Evolutionary conservation across 1,140 invertebrate genomes (phyloP), one percentile per base, ranked within the genome.

Genomic region (Hestina assimilis): DNA sequence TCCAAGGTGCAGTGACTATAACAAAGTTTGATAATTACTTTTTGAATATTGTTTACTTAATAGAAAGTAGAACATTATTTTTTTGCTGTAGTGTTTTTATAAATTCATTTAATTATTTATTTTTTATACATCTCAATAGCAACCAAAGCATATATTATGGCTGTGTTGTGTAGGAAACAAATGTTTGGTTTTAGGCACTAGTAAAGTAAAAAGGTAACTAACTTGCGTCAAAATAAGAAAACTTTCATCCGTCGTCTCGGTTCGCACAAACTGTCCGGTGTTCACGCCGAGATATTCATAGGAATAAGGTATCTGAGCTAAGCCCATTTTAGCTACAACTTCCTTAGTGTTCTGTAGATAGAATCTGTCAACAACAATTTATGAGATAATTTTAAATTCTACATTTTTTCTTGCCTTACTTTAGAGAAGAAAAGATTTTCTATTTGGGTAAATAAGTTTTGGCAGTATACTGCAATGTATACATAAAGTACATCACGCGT

Each of bases 201-300:
- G n/a, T 7, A 26, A 19, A 21, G 31, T 7, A 29, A 21, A 24
- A 21, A 29, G 17, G 42, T n/a, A n/a, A 54, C 17, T 17, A 72
- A 93, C 94, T 91, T 99, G 97, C 11, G 96, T 98, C 23, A 99
- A 89, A 15, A 97, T 98, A 12, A 99, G 90, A 87, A 98, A 99
- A 81, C 98, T 99, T 77, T 97, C 96, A 79, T 99, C 97, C 1
- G 97, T 98, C 11, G 99, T 89, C 12, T 95, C 94, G 0, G 98
- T 99, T 72, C 97, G 93, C 0, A 99, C 98, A 47, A 99, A 90
- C 89, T 96, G 97, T 33, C 94, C 92, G 29, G 93, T 92, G 87
- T 97, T 96, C 0, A 89, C 85, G 12, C 98, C 98, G 75, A 99
- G 95, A 86, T 99, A 99, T 85, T 99, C 99, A 87, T 97, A 99